phyloP scores from a whole-genome alignment of 2,113 vertebrate species.

The Lamprotornis superbus region DNA sequence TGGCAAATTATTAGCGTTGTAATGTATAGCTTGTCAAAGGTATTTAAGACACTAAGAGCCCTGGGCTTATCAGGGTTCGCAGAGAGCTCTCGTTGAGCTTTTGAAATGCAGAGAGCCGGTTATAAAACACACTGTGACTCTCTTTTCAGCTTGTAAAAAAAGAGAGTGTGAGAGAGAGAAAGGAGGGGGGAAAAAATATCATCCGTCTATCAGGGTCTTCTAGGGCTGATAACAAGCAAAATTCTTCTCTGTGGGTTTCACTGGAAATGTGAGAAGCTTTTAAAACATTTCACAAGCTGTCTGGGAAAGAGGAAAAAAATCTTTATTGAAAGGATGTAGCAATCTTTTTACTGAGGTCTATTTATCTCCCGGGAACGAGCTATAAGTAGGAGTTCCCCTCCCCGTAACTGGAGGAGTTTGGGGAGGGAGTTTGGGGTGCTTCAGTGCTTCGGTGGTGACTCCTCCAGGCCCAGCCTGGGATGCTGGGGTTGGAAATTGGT shows the following conservation, averaged over 20 bases:
- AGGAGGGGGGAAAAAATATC: conserved; percentile 68
- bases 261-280: conserved; percentile 83
- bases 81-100: conserved; percentile 81
- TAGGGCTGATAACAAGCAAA: conserved; percentile 82
- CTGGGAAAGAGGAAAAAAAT: conserved; percentile 79
- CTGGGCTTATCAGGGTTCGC: conserved; percentile 86
- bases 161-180: conserved; percentile 50
- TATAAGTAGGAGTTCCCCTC: conserved; percentile 75
- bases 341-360: conserved; percentile 79
- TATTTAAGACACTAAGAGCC: conserved; percentile 85
- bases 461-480: neutral
- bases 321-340: conserved; percentile 85
- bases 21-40: conserved; percentile 88
- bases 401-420: neutral
- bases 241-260: conserved; percentile 79
- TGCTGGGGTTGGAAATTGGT: neutral
- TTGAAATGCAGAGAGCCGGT: conserved; percentile 82
- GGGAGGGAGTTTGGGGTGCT: neutral
- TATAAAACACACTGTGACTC: conserved; percentile 83
- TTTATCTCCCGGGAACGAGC: conserved; percentile 77
- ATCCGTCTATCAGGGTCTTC: conserved; percentile 80
- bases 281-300: conserved; percentile 84
- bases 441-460: neutral
- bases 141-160: conserved; percentile 79
- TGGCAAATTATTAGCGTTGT: conserved; percentile 88